These are phyloP conservation scores for Uloborus plumipes DNA, from an alignment of 2,888 invertebrate species.

Conservation along the genomic window DNA sequence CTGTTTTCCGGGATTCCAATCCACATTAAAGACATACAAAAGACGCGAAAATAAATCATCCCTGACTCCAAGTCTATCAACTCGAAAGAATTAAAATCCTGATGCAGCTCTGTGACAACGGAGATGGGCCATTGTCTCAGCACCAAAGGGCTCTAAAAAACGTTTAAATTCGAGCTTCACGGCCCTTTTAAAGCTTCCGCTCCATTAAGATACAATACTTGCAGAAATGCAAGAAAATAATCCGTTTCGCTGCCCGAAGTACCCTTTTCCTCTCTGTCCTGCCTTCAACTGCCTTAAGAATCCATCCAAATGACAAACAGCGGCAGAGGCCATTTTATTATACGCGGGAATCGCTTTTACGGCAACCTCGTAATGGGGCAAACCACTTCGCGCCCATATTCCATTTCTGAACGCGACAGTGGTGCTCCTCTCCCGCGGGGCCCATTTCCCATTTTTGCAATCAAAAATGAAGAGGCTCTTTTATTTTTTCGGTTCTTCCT, in stretches of 20 bases:
- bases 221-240: background rate
- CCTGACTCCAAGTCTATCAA: background rate
- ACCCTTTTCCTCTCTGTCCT: background rate
- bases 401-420: constrained; percentile 16
- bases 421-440: background rate
- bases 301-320: constrained; percentile 31
- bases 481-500: no score
- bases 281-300: background rate
- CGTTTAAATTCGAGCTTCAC: no score
- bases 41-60: background rate
- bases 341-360: constrained; percentile 22
- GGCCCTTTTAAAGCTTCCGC: constrained; percentile 4
- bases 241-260: no score
- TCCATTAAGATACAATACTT: constrained; percentile 17
- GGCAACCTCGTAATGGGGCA: constrained; percentile 22
- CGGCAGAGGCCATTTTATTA: constrained; percentile 35
- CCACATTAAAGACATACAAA: no score
- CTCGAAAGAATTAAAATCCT: background rate
- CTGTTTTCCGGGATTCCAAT: no score
- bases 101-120: background rate
- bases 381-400: constrained; percentile 13
- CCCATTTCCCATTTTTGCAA: constrained; percentile 29
- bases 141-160: no score
- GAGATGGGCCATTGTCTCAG: background rate
- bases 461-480: constrained; percentile 13